Evolutionary conservation across 2,113 vertebrate genomes (phyloP), one percentile per base, ranked within the genome.

Genomic region (Poeciliopsis turrubarensis): DNA sequence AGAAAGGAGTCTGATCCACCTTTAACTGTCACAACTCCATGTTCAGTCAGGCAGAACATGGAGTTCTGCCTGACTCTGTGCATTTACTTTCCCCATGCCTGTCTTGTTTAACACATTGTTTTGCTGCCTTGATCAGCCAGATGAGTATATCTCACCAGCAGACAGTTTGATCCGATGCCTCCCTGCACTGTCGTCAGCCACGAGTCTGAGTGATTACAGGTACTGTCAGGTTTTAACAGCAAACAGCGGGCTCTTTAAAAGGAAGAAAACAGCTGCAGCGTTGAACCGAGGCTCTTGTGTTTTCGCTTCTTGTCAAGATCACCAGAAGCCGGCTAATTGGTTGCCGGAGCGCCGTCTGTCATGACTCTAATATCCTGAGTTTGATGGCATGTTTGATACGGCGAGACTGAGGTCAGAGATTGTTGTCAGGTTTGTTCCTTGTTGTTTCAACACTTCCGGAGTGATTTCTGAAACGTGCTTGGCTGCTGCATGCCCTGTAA

Each of bases 141-240:
- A 88, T 86, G 79, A 84, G 73, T 70, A 70, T 77, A 82, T 83
- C 51, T 80, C 65, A 75, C 51, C 66, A 72, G 60, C 70, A 26
- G 57, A 31, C 30, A 34, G 17, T 67, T 41, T 11, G 2, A 17
- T 8, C 29, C 30, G 68, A 37, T 15, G 67, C 47, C 25, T 69
- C n/a, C 64, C 64, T 32, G 44, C 60, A 75, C n/a, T 60, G 41
- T 54, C 77, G 60, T 79, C 79, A 70, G 78, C 70, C 68, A 61
- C 30, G 79, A 72, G 77, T 90, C 78, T 78, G 75, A 67, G 62
- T 92, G 82, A 90, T 93, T 90, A 92, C 85, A 78, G 65, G 30
- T 39, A 80, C 75, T 82, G 75, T 87, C 80, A 51, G 75, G 74
- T 79, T 69, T 69, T 78, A 87, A 85, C 80, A 74, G 79, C 70